These are phyloP conservation scores for Heliconius hermathena DNA, from an alignment of 1,140 invertebrate species.

Conservation along the genomic window DNA sequence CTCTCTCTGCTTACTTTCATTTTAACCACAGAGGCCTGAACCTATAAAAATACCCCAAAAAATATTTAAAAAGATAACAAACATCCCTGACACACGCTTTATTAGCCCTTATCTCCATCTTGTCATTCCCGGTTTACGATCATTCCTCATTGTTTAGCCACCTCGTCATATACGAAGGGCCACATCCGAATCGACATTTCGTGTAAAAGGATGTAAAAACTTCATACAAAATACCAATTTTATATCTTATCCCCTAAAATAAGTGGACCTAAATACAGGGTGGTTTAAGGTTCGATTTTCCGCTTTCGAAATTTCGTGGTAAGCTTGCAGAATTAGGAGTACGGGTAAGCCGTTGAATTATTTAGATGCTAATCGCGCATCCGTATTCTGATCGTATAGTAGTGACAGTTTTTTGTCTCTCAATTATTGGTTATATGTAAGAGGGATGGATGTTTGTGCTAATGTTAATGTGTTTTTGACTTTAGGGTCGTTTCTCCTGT, in stretches of 20 bases:
- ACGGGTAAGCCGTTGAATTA: constrained; percentile 74
- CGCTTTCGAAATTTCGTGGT: not conserved
- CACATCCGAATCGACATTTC: constrained; percentile 75
- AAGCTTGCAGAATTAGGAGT: constrained; percentile 49
- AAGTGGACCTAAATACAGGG: not conserved
- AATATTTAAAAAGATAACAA: not conserved
- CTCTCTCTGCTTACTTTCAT: not conserved
- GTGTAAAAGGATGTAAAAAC: constrained; percentile 78
- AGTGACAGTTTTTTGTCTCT: constrained; percentile 39
- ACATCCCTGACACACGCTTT: constrained; percentile 44
- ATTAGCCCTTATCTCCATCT: constrained; percentile 73
- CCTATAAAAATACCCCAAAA: not conserved
- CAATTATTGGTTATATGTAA: constrained; percentile 32
- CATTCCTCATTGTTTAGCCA: constrained; percentile 69
- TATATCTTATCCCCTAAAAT: not conserved
- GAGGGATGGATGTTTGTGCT: constrained; percentile 34
- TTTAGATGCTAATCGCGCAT: constrained; percentile 78
- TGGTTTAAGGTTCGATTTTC: constrained; percentile 16
- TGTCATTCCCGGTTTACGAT: constrained; percentile 70
- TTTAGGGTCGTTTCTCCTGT: not conserved
- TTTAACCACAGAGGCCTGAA: not conserved
- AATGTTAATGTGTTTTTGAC: constrained; percentile 31
- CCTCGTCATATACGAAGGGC: constrained; percentile 59
- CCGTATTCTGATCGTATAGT: constrained; percentile 73
- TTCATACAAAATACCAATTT: constrained; percentile 54